These are phyloP conservation scores for Unio delphinus DNA, from an alignment of 2,888 invertebrate genomes.

Conservation along the genomic window DNA sequence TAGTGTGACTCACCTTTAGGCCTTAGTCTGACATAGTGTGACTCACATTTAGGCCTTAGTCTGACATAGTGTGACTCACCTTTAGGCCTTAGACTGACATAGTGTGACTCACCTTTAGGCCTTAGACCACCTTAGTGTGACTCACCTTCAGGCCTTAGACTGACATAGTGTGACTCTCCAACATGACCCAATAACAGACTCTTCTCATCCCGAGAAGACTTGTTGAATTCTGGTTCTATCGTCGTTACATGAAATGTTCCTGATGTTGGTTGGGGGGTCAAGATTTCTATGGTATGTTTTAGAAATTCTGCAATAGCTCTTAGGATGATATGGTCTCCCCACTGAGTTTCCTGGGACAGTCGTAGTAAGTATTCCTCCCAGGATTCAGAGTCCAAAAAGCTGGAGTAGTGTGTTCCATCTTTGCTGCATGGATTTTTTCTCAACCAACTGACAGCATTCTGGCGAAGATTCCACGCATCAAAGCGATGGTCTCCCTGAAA, in stretches of 20 bases:
- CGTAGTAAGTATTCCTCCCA: conserved; percentile 35
- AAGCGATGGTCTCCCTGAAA: conserved; percentile 18
- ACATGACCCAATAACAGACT: conserved; percentile 29
- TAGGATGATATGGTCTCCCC: conserved; percentile 42
- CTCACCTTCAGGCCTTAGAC: conserved; percentile 28
- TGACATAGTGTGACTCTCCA: conserved; percentile 43
- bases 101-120: too few relatives aligned
- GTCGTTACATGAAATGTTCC: conserved; percentile 15
- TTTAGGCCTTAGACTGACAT: too few relatives aligned
- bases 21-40: conserved; percentile 36
- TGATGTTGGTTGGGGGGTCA: conserved; percentile 5
- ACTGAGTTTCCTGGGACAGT: conserved; percentile 38
- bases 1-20: conserved; percentile 15
- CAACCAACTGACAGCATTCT: conserved; percentile 27
- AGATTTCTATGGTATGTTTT: conserved; percentile 14
- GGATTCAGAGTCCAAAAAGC: conserved; percentile 32
- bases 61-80: too few relatives aligned
- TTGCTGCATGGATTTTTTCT: conserved; percentile 25
- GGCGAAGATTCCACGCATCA: conserved; percentile 26
- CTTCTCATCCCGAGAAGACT: conserved; percentile 2
- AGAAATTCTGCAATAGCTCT: conserved; percentile 28
- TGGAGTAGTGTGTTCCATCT: conserved; percentile 34
- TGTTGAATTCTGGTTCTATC: conserved; percentile 11
- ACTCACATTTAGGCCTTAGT: too few relatives aligned
- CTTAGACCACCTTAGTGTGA: too few relatives aligned